phyloP scores from a whole-genome alignment of 92 coral and sea anemone genomes.

The Nematostella vectensis region DNA sequence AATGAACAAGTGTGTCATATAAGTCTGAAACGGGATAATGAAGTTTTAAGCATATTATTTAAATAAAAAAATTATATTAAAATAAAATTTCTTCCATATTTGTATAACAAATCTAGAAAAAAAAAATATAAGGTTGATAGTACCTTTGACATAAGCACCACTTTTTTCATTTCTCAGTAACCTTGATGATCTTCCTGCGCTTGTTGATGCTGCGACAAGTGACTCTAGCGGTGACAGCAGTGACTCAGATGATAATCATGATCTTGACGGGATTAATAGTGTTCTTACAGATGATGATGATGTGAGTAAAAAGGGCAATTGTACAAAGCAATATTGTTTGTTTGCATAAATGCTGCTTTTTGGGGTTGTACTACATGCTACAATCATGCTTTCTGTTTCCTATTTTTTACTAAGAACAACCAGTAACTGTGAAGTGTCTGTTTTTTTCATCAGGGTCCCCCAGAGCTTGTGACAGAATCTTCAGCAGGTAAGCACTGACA shows the following conservation, averaged over 20 bases:
- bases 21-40: too few species aligned
- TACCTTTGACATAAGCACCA: neutral
- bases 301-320: slow-evolving; percentile 19
- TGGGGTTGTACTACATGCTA: too few species aligned
- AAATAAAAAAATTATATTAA: too few species aligned
- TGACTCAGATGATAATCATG: slow-evolving; percentile 15
- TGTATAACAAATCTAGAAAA: too few species aligned
- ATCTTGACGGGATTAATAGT: slow-evolving; percentile 25
- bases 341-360: too few species aligned
- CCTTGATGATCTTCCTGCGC: slow-evolving; percentile 64
- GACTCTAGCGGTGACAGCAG: slow-evolving; percentile 61
- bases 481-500: slow-evolving; percentile 7
- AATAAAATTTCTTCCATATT: neutral
- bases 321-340: neutral
- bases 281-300: slow-evolving; percentile 31
- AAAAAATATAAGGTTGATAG: neutral
- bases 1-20: too few species aligned
- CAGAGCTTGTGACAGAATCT: slow-evolving; percentile 21
- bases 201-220: slow-evolving; percentile 66
- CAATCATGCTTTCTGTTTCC: too few species aligned
- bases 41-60: too few species aligned
- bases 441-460: slow-evolving; percentile 6
- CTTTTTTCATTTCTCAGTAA: slow-evolving; percentile 8
- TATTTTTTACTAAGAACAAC: too few species aligned
- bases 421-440: too few species aligned